These are phyloP conservation scores for Scaptomyza caliginosa DNA, from an alignment of 2,888 invertebrate genomes.

Conservation along the genomic window DNA sequence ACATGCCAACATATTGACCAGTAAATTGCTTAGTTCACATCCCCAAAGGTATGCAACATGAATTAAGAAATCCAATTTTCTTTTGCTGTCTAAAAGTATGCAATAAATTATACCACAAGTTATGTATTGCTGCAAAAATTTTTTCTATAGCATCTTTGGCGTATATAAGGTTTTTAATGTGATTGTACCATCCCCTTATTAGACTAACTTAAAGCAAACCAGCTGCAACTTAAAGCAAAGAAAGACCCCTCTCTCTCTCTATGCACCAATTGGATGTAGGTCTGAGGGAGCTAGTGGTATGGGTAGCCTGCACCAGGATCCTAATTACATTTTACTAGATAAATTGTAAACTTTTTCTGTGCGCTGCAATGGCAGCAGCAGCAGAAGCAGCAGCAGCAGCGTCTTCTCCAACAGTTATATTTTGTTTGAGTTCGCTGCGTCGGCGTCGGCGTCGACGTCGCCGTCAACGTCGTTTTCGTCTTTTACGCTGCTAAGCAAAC, in stretches of 20 bases:
- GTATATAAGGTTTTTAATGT: constrained; percentile 27
- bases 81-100: neutral
- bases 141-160: neutral
- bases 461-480: constrained; percentile 46
- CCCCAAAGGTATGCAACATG: neutral
- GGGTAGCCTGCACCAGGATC: constrained; percentile 72
- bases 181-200: constrained; percentile 36
- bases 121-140: neutral
- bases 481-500: constrained; percentile 52
- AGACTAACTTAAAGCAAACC: constrained; percentile 56
- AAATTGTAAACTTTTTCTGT: constrained; percentile 81
- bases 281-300: constrained; percentile 3
- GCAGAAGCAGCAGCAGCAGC: constrained; percentile 50
- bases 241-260: constrained; percentile 15
- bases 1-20: too few species aligned
- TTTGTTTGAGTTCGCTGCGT: constrained; percentile 75
- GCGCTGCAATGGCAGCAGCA: constrained; percentile 41
- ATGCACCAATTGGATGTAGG: neutral
- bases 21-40: neutral
- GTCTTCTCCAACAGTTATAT: constrained; percentile 74
- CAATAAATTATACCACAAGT: neutral
- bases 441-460: constrained; percentile 32
- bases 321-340: constrained; percentile 84
- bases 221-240: constrained; percentile 58
- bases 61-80: neutral